A percentile compares a stretch with the other conserved stretches of the same genome.
Evolutionary conservation across 2,797 vertebrate genomes (phyloP).

Genomic region (Delichon dasypus): DNA sequence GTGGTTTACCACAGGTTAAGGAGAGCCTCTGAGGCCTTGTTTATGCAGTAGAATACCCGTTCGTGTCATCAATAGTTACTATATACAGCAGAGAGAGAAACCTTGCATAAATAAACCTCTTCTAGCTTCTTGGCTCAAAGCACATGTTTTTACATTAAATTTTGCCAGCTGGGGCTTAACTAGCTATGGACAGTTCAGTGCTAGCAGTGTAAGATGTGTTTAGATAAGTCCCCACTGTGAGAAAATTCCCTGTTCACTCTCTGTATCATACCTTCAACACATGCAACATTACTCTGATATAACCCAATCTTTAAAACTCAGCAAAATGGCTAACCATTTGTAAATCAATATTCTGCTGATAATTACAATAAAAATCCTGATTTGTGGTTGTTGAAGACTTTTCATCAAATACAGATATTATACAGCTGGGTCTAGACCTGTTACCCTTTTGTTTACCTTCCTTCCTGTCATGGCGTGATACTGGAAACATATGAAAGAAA

Average conservation of each 20-base stretch:
- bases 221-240: neutral
- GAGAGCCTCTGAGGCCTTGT: neutral
- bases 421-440: neutral
- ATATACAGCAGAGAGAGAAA: neutral
- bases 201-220: neutral
- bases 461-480: neutral
- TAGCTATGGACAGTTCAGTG: neutral
- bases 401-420: neutral
- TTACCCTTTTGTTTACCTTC: neutral
- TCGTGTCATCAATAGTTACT: neutral
- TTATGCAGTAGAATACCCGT: neutral
- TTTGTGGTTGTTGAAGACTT: neutral
- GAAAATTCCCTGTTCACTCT: neutral
- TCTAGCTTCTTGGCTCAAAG: neutral
- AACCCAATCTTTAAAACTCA: neutral
- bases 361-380: neutral
- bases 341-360: neutral
- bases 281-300: neutral
- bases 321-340: neutral
- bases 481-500: neutral
- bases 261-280: neutral
- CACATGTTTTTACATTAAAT: neutral
- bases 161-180: neutral
- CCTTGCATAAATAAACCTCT: neutral
- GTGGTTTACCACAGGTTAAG: constrained; percentile 25